A percentile compares a stretch with the other conserved stretches of the same genome.
Conservation (phyloP, 1,140 invertebrate genomes). For the Chionoecetes opilio region DNA sequence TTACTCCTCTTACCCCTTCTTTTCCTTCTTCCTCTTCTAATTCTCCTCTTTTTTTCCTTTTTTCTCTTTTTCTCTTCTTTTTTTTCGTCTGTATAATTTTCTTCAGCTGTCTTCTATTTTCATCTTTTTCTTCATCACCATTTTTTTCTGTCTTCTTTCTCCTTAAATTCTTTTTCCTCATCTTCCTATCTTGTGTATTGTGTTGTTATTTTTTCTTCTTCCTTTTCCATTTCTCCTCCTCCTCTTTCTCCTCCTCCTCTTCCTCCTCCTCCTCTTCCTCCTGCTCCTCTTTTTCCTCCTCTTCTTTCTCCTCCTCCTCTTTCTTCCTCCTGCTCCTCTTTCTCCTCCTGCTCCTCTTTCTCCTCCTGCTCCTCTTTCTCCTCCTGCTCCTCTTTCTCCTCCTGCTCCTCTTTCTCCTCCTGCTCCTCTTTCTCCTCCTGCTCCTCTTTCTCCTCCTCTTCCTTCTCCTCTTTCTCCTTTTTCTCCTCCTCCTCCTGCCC, state of each 20-base stretch:
- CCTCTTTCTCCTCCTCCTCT: not conserved
- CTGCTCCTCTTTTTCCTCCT: too few relatives aligned
- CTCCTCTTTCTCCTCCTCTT: too few relatives aligned
- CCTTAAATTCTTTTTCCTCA: too few relatives aligned
- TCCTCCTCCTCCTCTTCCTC: not conserved
- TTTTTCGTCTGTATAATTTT: not conserved
- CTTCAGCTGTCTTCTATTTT: not conserved
- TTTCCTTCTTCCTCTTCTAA: not conserved
- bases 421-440: too few relatives aligned
- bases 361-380: too few relatives aligned
- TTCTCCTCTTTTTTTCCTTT: not conserved
- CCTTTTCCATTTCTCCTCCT: not conserved
- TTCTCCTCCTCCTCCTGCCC: too few relatives aligned
- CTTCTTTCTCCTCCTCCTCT: too few relatives aligned
- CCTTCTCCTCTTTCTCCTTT: too few relatives aligned
- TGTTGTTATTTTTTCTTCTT: not conserved
- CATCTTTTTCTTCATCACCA: not conserved
- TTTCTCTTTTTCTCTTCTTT: not conserved
- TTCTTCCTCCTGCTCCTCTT: not conserved
- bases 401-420: too few relatives aligned
- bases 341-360: too few relatives aligned
- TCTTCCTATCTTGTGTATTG: not conserved
- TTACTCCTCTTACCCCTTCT: constrained; percentile 7
- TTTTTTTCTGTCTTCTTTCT: not conserved
- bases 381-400: too few relatives aligned